A percentile compares a stretch with the other conserved stretches of the same genome.
Evolutionary conservation across 2,113 vertebrate genomes (phyloP).

Genomic region (Nesoenas mayeri): DNA sequence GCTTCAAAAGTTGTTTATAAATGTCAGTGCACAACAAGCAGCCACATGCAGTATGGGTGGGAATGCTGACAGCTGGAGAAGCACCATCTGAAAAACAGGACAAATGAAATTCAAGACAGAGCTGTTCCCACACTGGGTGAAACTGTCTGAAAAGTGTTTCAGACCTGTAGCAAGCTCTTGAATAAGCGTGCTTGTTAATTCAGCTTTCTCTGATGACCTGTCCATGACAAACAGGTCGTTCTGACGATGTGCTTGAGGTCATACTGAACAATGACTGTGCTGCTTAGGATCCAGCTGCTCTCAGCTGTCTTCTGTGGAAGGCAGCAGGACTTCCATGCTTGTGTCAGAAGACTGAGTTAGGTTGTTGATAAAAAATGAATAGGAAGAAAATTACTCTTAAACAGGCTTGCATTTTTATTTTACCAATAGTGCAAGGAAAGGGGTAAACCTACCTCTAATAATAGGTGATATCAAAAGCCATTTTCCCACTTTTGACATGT

Average conservation of each 20-base stretch:
- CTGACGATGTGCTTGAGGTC: not conserved
- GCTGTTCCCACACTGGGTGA: not conserved
- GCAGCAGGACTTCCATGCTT: not conserved
- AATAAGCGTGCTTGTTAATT: not conserved
- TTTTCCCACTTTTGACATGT: not conserved
- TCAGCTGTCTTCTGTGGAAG: not conserved
- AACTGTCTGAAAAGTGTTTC: not conserved
- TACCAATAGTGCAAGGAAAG: not conserved
- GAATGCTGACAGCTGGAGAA: not conserved
- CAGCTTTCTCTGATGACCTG: not conserved
- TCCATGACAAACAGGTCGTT: not conserved
- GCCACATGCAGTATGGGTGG: not conserved
- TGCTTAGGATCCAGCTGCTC: not conserved
- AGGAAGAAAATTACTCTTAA: not conserved
- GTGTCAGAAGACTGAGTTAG: not conserved
- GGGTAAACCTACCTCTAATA: not conserved
- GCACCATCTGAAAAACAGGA: not conserved
- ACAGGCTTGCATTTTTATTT: not conserved
- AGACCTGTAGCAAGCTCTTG: not conserved
- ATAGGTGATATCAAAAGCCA: not conserved
- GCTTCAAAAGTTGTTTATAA: not conserved
- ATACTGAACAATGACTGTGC: not conserved
- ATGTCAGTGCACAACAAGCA: not conserved
- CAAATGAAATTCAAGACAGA: not conserved
- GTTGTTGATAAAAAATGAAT: not conserved